These are phyloP conservation scores for Tolypeutes matacus DNA, from an alignment of 2,797 vertebrate species.

Conservation along the genomic window DNA sequence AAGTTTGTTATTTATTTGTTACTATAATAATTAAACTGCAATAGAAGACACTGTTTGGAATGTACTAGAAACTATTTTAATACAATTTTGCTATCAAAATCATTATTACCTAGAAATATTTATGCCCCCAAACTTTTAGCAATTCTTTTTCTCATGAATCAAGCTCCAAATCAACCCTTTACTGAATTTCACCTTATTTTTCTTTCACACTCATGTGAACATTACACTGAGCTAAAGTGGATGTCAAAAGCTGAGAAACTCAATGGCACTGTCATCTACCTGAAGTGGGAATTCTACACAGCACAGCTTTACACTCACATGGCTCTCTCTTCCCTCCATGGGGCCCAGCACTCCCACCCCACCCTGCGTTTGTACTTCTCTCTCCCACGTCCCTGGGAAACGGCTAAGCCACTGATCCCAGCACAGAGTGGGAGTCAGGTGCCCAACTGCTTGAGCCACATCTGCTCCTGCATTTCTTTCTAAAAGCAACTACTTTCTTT, in stretches of 20 bases:
- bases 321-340: no score
- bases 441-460: no score
- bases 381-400: background rate
- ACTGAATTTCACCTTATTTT: background rate
- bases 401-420: background rate
- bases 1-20: background rate
- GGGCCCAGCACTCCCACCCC: no score
- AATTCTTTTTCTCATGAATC: conserved; percentile 16
- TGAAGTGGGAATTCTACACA: background rate
- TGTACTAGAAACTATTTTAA: background rate
- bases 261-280: background rate
- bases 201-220: background rate
- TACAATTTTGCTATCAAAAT: background rate
- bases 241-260: background rate
- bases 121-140: background rate
- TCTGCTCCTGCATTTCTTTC: background rate
- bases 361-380: background rate
- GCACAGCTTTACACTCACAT: background rate
- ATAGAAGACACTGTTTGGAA: background rate
- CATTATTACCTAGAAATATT: background rate
- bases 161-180: background rate
- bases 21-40: background rate
- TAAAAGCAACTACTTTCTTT: background rate
- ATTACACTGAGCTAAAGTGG: background rate
- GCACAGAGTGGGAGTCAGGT: no score